A percentile compares a stretch with the other conserved stretches of the same genome.
These are phyloP conservation scores for Picus viridis DNA, from an alignment of 2,797 vertebrate species.

Conservation along the genomic window DNA sequence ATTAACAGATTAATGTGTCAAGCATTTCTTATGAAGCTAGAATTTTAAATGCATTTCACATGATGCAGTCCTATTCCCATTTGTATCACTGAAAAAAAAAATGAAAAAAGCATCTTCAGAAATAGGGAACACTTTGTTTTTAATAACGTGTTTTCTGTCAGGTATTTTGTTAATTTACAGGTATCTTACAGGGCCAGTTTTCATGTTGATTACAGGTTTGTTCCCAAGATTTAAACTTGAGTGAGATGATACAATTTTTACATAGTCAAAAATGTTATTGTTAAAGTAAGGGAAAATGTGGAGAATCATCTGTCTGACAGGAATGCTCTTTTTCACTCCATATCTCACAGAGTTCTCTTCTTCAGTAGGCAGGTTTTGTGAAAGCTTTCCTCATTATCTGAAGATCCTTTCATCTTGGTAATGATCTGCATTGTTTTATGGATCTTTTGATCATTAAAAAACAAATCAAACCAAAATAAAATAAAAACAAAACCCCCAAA, in stretches of 20 bases:
- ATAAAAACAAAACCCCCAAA: neutral
- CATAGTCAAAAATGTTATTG: neutral
- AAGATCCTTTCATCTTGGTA: neutral
- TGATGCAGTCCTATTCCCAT: fast-evolving
- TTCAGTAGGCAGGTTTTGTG: neutral
- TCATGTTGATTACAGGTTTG: neutral
- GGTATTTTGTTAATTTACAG: neutral
- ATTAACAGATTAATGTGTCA: neutral
- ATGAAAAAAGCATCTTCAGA: neutral
- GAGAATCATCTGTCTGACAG: neutral
- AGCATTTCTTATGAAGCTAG: neutral
- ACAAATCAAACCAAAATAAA: too few relatives aligned
- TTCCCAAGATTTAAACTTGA: neutral
- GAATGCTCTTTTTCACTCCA: neutral
- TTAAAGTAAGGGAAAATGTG: neutral
- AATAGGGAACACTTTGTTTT: neutral
- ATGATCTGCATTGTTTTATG: neutral
- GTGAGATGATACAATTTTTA: neutral
- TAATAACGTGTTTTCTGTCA: neutral
- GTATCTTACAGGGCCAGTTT: neutral
- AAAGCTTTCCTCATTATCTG: neutral
- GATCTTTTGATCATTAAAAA: neutral
- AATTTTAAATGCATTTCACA: neutral
- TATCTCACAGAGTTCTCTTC: neutral
- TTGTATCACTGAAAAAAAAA: neutral